Conservation (phyloP, 2,113 vertebrate species). For the Microtus ochrogaster region DNA sequence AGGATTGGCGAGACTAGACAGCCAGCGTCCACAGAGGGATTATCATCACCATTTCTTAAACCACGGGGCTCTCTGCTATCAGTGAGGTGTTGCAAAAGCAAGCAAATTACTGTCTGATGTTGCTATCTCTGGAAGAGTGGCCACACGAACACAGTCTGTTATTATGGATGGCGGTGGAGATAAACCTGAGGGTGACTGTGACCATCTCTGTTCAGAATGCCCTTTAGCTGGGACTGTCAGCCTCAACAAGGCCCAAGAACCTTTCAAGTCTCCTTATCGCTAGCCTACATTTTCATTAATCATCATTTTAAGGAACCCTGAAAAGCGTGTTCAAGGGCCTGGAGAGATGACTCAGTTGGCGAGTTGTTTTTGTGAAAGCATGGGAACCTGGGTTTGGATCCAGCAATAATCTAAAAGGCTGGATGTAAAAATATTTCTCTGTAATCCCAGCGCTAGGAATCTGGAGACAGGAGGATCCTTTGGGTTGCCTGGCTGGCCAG, state of each 20-base stretch:
- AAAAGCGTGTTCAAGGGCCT: background rate
- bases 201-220: background rate
- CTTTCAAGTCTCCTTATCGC: constrained; percentile 30
- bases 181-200: background rate
- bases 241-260: background rate
- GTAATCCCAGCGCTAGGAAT: background rate
- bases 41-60: constrained; percentile 1
- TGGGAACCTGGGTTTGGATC: background rate
- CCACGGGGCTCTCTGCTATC: constrained; percentile 28
- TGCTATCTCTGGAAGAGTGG: constrained; percentile 15
- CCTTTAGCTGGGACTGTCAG: background rate
- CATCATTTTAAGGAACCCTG: background rate
- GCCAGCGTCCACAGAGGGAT: background rate
- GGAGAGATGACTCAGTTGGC: background rate
- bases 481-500: background rate
- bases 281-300: constrained; percentile 8
- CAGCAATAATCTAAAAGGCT: background rate
- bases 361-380: background rate
- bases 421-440: background rate
- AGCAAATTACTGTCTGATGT: background rate
- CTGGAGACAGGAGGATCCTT: background rate
- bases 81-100: constrained; percentile 23
- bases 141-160: background rate
- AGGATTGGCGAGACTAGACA: background rate
- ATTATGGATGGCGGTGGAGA: background rate